Percentiles rank a stretch among this genome's conserved stretches.
Conservation (phyloP, 2,888 invertebrate species). For the Electrophaes corylata region DNA sequence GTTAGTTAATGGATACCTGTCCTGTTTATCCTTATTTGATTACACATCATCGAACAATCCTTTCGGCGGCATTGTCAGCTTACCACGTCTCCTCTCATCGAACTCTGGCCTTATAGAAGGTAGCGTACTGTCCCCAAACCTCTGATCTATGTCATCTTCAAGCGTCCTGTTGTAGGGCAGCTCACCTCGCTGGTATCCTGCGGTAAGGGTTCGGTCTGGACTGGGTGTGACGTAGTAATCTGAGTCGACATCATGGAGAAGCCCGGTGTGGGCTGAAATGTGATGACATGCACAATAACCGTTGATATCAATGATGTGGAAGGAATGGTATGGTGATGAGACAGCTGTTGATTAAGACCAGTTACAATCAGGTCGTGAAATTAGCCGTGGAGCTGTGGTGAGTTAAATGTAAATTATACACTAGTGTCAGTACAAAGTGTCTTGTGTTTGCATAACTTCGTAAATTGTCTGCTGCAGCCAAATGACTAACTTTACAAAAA, state of each 20-base stretch:
- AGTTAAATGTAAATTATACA: no score
- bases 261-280: conserved; percentile 89
- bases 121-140: conserved; percentile 87
- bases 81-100: conserved; percentile 64
- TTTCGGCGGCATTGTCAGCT: conserved; percentile 88
- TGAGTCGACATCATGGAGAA: conserved; percentile 90
- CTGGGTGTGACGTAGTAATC: conserved; percentile 87
- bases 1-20: background rate
- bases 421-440: no score
- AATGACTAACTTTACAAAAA: no score
- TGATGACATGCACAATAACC: conserved; percentile 80
- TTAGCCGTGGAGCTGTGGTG: no score
- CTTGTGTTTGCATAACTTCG: no score
- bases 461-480: no score
- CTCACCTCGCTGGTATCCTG: conserved; percentile 64
- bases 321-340: conserved; percentile 31
- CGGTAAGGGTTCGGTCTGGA: conserved; percentile 55
- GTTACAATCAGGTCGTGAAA: no score
- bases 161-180: conserved; percentile 61
- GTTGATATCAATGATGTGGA: conserved; percentile 52
- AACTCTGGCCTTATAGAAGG: conserved; percentile 61
- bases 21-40: no score
- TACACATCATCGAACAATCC: conserved; percentile 92
- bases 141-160: conserved; percentile 85
- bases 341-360: conserved; percentile 11